Percentiles rank a stretch among this genome's conserved stretches.
These are phyloP conservation scores for Frankliniella fusca DNA, from an alignment of 2,888 invertebrate genomes.

Conservation along the genomic window DNA sequence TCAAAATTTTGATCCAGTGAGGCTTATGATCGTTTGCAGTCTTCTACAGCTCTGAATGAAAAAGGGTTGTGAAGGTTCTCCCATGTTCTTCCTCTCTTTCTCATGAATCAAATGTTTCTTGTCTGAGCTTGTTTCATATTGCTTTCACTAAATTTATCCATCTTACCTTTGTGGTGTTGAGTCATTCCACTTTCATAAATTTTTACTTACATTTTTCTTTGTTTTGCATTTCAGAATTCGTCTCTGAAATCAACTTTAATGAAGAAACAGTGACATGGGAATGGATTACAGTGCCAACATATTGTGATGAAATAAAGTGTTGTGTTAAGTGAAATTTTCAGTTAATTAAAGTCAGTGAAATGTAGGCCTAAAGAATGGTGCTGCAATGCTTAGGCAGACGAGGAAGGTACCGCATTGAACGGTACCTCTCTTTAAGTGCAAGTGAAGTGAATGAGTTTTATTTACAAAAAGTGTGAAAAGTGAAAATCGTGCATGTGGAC, in stretches of 20 bases:
- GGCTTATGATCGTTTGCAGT: neutral
- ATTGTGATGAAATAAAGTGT: neutral
- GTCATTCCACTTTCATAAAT: neutral
- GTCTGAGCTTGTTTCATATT: too few relatives aligned
- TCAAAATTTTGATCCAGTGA: too few relatives aligned
- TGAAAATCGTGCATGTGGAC: conserved; percentile 21
- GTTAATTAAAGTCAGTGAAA: conserved; percentile 8
- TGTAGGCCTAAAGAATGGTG: conserved; percentile 19
- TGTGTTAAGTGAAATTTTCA: neutral
- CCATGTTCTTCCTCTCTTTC: too few relatives aligned
- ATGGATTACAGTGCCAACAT: conserved; percentile 16
- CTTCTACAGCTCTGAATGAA: neutral
- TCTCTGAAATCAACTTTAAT: neutral
- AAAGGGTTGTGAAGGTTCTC: too few relatives aligned
- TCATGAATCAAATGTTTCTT: too few relatives aligned
- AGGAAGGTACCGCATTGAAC: conserved; percentile 17
- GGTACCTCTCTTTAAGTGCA: conserved; percentile 5
- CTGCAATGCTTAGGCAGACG: conserved; percentile 11
- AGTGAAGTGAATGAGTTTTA: conserved; percentile 1
- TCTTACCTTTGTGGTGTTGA: too few relatives aligned
- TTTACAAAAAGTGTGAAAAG: neutral
- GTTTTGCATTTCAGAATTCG: neutral
- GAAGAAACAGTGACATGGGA: conserved; percentile 14
- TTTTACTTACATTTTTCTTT: neutral
- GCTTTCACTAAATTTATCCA: too few relatives aligned